Conservation (phyloP, 2,888 invertebrate species). For the Beris chalybata region DNA sequence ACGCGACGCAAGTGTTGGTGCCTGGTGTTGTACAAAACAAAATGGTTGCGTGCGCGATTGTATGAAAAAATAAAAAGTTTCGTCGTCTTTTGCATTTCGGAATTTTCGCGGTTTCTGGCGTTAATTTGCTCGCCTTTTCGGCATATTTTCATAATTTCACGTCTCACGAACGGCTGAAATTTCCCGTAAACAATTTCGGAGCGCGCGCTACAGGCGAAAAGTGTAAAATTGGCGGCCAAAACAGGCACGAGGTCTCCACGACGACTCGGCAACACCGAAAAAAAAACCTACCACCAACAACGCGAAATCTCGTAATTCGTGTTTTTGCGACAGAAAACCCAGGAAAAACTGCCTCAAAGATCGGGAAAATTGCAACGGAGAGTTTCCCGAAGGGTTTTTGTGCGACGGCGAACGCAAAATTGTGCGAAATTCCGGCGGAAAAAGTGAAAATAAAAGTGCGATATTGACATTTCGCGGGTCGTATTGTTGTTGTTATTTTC, state of each 20-base stretch:
- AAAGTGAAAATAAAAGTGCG: conserved; percentile 31
- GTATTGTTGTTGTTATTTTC: conserved; percentile 34
- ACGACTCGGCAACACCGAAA: no score
- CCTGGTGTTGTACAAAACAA: conserved; percentile 33
- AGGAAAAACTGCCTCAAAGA: no score
- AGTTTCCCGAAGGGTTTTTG: background rate
- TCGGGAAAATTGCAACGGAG: background rate
- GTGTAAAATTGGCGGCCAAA: conserved; percentile 27
- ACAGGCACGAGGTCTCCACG: conserved; percentile 22
- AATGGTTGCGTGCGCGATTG: conserved; percentile 37
- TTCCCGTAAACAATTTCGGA: no score
- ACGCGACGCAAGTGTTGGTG: no score
- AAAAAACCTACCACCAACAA: no score
- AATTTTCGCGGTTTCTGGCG: conserved; percentile 2
- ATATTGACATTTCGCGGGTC: conserved; percentile 30
- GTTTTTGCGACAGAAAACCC: no score
- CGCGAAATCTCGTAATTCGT: no score
- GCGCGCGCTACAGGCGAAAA: background rate
- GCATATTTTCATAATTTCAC: no score
- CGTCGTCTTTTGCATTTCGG: conserved; percentile 10
- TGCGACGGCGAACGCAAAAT: conserved; percentile 8
- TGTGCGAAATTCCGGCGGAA: background rate
- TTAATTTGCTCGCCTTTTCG: conserved; percentile 9
- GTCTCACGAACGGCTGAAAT: no score
- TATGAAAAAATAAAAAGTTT: conserved; percentile 2